A percentile compares a stretch with the other conserved stretches of the same genome.
Evolutionary conservation across 2,888 invertebrate species (phyloP).

Genomic region (Gymnosoma rotundatum): DNA sequence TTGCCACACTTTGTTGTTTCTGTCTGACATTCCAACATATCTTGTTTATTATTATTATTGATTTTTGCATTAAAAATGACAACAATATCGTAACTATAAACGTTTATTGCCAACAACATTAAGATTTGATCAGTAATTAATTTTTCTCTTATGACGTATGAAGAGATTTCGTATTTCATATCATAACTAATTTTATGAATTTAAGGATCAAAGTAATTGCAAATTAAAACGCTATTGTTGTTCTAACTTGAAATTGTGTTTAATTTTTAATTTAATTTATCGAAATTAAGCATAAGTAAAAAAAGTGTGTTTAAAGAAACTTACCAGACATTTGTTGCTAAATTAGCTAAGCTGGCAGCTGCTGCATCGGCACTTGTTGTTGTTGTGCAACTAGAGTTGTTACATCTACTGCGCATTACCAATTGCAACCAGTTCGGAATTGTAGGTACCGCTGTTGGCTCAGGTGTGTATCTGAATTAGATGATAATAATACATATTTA

Average conservation of each 20-base stretch:
- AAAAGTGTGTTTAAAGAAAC: constrained; percentile 26
- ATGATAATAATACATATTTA: neutral
- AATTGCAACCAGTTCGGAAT: constrained; percentile 82
- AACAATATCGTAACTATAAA: constrained; percentile 6
- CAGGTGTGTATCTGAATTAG: constrained; percentile 79
- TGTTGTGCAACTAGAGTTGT: constrained; percentile 63
- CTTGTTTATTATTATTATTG: constrained; percentile 19
- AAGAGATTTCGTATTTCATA: constrained; percentile 30
- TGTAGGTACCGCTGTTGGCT: constrained; percentile 77
- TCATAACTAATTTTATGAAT: constrained; percentile 30
- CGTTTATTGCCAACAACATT: constrained; percentile 13
- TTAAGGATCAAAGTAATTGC: constrained; percentile 60
- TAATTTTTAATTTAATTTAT: constrained; percentile 17
- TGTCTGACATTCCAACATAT: neutral
- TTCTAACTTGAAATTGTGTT: neutral
- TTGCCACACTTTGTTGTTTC: constrained; percentile 1
- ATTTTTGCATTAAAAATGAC: constrained; percentile 5
- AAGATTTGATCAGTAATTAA: constrained; percentile 5
- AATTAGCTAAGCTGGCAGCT: constrained; percentile 67
- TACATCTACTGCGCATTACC: constrained; percentile 81
- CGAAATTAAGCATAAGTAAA: neutral
- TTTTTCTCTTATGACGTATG: neutral
- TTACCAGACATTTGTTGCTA: constrained; percentile 64
- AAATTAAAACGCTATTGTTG: constrained; percentile 30
- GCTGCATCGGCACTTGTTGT: constrained; percentile 48